Base-by-base conservation (phyloP, 2,113 vertebrate genomes). In the Ceratotherium simum region DNA sequence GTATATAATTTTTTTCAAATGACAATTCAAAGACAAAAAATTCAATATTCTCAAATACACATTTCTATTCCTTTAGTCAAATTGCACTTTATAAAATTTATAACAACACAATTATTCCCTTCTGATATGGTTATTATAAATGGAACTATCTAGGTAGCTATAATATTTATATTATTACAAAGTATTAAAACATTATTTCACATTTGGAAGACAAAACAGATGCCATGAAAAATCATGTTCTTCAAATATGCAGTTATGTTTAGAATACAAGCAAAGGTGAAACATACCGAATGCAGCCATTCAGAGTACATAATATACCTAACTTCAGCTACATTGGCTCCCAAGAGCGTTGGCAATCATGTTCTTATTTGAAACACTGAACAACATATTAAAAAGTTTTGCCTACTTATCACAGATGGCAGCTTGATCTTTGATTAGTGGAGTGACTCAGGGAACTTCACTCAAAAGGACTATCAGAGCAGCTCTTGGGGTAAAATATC, bases 371-470 rank as follows among this genome's bases (percentile, higher is more conserved):
- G 81, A 83, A 97, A 95, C 80, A 88, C 31, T 8, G 17, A 36
- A n/a, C 27, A 96, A 89, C 58, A 6, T 29, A 73, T 67, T 90
- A 8, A 27, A 87, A 98, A 96, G 60, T 97, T 98, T 69, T 86
- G 20, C 39, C 33, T 64, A 58, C 4, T 31, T 95, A 21, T 39
- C 46, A 65, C 76, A 42, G 39, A 91, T 93, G 31, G 14, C 70
- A 36, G 10, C 96, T 89, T 79, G 60, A 21, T 13, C 21, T 96
- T 87, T 82, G 6, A 39, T 96, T 91, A 96, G 20, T 79, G 60
- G 3, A 90, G 51, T 91, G 58, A 75, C 80, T 54, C 16, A 70
- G 62, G 87, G 18, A 97, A 31, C 20, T 86, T 94, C 65, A 73
- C 3, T 88, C 16, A 60, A 64, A 96, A 46, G 13, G 39, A 95